A percentile compares a stretch with the other conserved stretches of the same genome.
Evolutionary conservation across 2,888 invertebrate species (phyloP).

Genomic region (Physocephala rufipes): DNA sequence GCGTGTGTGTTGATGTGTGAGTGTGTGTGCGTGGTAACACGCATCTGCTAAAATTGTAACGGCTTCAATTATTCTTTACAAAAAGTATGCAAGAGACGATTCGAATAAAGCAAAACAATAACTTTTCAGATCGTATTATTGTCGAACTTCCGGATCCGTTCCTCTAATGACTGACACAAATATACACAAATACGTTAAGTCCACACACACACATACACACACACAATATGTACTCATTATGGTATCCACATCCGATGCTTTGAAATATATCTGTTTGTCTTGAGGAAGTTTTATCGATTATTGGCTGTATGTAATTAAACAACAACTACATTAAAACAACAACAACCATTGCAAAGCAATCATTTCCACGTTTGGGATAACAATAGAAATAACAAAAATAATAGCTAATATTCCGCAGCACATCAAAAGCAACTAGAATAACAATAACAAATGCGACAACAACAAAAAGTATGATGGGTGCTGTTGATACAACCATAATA

Average conservation of each 20-base stretch:
- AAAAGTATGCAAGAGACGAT: slow-evolving; percentile 17
- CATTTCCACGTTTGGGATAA: too few relatives aligned
- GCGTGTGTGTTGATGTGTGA: slow-evolving; percentile 11
- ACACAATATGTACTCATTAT: slow-evolving; percentile 16
- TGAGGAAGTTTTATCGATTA: slow-evolving; percentile 31
- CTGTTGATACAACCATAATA: neutral
- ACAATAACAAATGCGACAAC: too few relatives aligned
- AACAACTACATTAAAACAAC: too few relatives aligned
- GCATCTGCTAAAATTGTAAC: slow-evolving; percentile 1
- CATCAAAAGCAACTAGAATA: too few relatives aligned
- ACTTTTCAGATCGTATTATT: neutral
- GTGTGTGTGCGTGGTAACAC: slow-evolving; percentile 17
- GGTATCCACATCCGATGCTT: slow-evolving; percentile 20
- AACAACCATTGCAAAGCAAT: too few relatives aligned
- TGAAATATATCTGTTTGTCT: slow-evolving; percentile 17
- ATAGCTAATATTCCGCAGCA: too few relatives aligned
- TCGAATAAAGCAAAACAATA: neutral
- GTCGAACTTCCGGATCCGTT: slow-evolving; percentile 22
- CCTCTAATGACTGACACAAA: slow-evolving; percentile 37
- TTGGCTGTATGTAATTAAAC: neutral
- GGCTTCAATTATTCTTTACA: slow-evolving; percentile 25
- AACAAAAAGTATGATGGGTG: slow-evolving; percentile 17
- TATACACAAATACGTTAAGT: too few relatives aligned
- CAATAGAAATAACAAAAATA: too few relatives aligned
- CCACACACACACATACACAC: slow-evolving; percentile 18